These are phyloP conservation scores for Passer domesticus DNA, from an alignment of 2,113 vertebrate species.

Conservation along the genomic window DNA sequence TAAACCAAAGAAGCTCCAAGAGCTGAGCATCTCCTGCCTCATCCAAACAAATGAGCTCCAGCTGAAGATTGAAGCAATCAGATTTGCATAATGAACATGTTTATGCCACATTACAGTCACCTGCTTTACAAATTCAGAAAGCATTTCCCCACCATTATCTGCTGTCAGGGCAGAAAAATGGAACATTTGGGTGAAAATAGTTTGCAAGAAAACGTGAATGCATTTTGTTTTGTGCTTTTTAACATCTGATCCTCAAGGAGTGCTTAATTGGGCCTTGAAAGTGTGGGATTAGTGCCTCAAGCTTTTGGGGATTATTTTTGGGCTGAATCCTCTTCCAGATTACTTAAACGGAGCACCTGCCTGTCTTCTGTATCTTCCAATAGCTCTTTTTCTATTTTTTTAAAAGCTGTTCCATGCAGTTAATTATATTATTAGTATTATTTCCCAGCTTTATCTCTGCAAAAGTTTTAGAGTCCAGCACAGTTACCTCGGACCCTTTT, in stretches of 20 bases:
- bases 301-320: background rate
- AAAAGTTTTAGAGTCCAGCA: background rate
- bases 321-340: background rate
- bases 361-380: background rate
- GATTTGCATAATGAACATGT: conserved; percentile 71
- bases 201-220: background rate
- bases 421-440: background rate
- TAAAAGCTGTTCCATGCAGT: background rate
- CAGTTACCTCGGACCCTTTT: fast-evolving
- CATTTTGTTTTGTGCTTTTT: background rate
- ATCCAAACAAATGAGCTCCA: conserved; percentile 43
- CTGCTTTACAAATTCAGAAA: conserved; percentile 61
- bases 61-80: conserved; percentile 48
- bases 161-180: conserved; percentile 50
- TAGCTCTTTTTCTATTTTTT: background rate
- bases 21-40: background rate
- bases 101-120: conserved; percentile 66
- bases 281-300: background rate
- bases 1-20: background rate
- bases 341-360: background rate
- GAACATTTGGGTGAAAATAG: background rate
- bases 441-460: background rate
- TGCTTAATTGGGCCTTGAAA: background rate
- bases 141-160: conserved; percentile 57
- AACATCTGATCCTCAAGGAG: background rate